Evolutionary conservation across 2,113 vertebrate species (phyloP), one percentile per base, ranked within the genome.

Genomic region (Cyanoderma ruficeps): DNA sequence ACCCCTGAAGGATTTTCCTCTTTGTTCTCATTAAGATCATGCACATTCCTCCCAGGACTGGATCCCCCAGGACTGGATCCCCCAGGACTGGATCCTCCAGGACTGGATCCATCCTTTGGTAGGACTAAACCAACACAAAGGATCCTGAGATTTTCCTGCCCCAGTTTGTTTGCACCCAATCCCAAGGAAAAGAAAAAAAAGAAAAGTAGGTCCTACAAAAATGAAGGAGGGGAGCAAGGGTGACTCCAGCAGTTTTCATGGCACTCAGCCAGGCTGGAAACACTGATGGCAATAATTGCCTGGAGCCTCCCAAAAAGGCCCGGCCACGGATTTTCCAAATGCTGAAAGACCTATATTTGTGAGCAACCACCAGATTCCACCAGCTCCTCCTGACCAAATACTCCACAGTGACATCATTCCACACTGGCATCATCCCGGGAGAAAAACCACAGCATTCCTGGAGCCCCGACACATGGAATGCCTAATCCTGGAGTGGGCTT

Each of bases 371-470:
- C 96, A 95, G 95, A 25, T 59, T 49, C 63, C 30, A 68, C 10
- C 85, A 83, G 86, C 90, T 95, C 87, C 47, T 87, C 92, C 86
- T 78, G 92, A 94, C 95, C 96, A 95, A 94, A 50, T 5, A 9
- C 82, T 90, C 96, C 95, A 74, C 95, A 89, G 80, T 94, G 96
- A 96, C 96, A 97, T 97, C 97, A 97, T 96, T 92, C 90, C 96
- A 83, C 90, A 37, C 79, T 94, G 96, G 95, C 96, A 96, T 94
- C 94, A 96, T 57, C 96, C 93, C 53, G 63, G 55, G 79, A 87
- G 93, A 90, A 61, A 96, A 95, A 50, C 97, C 97, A 94, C 97
- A 95, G 90, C 93, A 94, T 97, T 97, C 94, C 92, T 95, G 96
- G 89, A 91, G 39, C 64, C 72, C 75, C 83, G 3, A 82, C 90